Evolutionary conservation across 2,888 invertebrate species (phyloP).

Genomic region (Drosophila neutralis): DNA sequence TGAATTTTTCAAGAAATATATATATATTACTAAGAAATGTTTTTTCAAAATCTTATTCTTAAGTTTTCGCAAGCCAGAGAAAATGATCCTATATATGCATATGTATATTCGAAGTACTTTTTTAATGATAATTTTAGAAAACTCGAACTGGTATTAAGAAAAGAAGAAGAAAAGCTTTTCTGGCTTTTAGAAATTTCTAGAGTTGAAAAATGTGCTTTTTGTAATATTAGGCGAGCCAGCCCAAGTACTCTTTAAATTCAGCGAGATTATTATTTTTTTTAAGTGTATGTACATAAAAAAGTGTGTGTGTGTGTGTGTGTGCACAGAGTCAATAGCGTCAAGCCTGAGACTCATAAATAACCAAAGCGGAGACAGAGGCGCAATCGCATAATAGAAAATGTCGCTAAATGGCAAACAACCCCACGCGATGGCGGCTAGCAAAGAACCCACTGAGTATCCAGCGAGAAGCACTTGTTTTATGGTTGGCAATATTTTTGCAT

Average conservation of each 20-base stretch:
- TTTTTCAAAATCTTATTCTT: background rate
- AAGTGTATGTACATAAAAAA: background rate
- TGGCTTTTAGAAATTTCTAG: background rate
- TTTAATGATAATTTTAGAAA: too few species aligned
- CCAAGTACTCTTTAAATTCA: background rate
- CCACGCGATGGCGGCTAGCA: constrained; percentile 21
- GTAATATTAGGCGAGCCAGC: background rate
- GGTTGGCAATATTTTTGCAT: constrained; percentile 78
- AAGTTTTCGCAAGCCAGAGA: too few species aligned
- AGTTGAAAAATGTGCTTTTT: too few species aligned
- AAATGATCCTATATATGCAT: background rate
- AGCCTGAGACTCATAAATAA: constrained; percentile 38
- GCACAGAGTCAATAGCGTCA: constrained; percentile 24
- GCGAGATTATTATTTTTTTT: background rate
- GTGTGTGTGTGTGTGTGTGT: background rate
- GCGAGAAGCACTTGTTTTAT: constrained; percentile 69
- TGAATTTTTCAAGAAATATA: background rate
- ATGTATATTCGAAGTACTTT: background rate
- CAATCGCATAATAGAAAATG: constrained; percentile 68
- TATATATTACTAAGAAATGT: background rate
- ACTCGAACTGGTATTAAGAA: background rate
- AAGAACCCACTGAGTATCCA: constrained; percentile 34
- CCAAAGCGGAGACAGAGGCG: constrained; percentile 42
- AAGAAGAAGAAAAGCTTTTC: background rate
- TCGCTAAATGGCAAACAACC: constrained; percentile 68